Base-by-base conservation (phyloP, 2,113 vertebrate genomes). In the Ptilonorhynchus violaceus region DNA sequence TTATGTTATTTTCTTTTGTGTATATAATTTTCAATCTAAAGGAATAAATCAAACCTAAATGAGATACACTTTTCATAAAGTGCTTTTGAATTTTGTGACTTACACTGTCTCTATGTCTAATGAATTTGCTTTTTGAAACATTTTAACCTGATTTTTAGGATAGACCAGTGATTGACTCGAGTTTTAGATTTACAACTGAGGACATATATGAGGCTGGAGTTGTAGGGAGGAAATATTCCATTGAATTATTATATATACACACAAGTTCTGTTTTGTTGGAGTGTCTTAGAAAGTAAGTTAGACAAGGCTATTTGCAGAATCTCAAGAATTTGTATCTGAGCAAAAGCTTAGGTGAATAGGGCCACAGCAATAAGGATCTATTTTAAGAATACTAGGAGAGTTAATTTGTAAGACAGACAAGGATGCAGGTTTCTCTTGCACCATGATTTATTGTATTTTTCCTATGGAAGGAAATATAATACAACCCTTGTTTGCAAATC, bases 1-100 rank as follows among this genome's bases (percentile, higher is more conserved):
- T 41, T 0, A 7, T 41, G 10, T 21, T 62, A 64, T 75, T 80
- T 68, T 20, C 17, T 53, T 77, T 33, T 0, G 0, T 33, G 5
- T 35, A 10, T 67, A 22, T 62, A 0, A 19, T 72, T 88, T 92
- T 59, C 1, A 3, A 5, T 75, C 9, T 53, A 67, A 85, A 49
- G 19, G 4, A 90, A 82, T 41, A 49, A 62, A 31, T 46, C 9
- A 79, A 58, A 53, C 18, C 31, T 74, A 28, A 88, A 60, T 55
- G 27, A 42, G 17, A 33, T 39, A 18, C 0, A 2, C 41, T 85
- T 91, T 88, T 91, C 62, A 77, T 55, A n/a, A 89, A 53, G 7
- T 79, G 6, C 27, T 79, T 85, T 68, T 85, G 27, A 50, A 60
- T 91, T 91, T 76, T 56, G 3, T 2, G 1, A 13, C 7, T 83